These are phyloP conservation scores for Endotricha flammealis DNA, from an alignment of 2,888 invertebrate species.

Conservation along the genomic window DNA sequence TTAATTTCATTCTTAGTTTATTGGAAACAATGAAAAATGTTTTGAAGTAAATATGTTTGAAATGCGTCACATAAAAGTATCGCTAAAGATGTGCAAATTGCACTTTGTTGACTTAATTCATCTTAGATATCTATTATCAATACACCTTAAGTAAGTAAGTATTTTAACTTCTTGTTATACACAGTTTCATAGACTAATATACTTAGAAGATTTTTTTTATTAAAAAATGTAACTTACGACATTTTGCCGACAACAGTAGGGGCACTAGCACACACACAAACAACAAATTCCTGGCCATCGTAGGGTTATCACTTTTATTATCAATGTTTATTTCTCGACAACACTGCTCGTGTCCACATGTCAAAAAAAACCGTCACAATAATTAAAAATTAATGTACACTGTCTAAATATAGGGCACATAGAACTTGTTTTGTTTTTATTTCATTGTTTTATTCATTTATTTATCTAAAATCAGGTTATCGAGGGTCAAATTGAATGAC, in stretches of 20 bases:
- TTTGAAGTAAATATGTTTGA: too few species aligned
- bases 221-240: constrained; percentile 45
- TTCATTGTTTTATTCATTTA: constrained; percentile 6
- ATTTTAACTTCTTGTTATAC: too few species aligned
- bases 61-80: too few species aligned
- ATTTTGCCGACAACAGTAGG: constrained; percentile 27
- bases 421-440: constrained; percentile 1
- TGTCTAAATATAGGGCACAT: too few species aligned
- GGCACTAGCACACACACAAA: constrained; percentile 21
- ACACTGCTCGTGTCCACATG: constrained; percentile 25
- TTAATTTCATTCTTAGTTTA: too few species aligned
- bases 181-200: too few species aligned
- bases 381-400: neutral
- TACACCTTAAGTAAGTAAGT: too few species aligned
- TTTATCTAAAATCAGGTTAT: constrained; percentile 17
- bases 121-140: too few species aligned
- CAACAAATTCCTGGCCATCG: constrained; percentile 22
- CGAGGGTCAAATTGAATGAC: constrained; percentile 13
- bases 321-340: constrained; percentile 17
- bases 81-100: too few species aligned
- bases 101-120: too few species aligned
- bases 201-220: too few species aligned
- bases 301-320: constrained; percentile 7
- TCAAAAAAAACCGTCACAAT: constrained; percentile 11
- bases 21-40: too few species aligned